Conservation (phyloP, 2,888 invertebrate species). For the Apotomis turbidana region DNA sequence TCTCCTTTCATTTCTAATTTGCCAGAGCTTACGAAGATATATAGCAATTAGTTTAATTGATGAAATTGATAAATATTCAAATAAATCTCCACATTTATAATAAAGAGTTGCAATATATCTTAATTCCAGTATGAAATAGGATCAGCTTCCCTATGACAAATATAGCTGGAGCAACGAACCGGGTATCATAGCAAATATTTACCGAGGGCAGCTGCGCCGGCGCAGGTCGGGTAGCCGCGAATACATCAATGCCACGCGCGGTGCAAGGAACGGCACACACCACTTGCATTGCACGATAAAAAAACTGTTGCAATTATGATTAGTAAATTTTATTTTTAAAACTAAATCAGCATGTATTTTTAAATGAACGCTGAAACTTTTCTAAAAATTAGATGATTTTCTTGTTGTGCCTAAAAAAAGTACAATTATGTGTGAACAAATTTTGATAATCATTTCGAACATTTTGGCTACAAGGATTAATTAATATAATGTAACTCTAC, state of each 20-base stretch:
- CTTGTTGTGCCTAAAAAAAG: too few species aligned
- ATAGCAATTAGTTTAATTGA: background rate
- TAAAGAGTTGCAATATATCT: conserved; percentile 23
- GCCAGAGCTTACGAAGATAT: too few species aligned
- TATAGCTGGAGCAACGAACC: conserved; percentile 77
- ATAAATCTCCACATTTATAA: background rate
- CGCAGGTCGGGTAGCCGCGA: conserved; percentile 53
- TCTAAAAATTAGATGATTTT: too few species aligned
- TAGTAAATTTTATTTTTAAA: background rate
- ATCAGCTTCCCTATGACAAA: conserved; percentile 66
- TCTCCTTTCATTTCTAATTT: too few species aligned
- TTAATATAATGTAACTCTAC: too few species aligned
- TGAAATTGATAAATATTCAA: background rate
- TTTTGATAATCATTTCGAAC: too few species aligned
- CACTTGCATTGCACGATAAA: conserved; percentile 5
- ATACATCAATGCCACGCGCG: conserved; percentile 66
- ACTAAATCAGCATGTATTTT: too few species aligned
- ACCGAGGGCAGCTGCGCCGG: conserved; percentile 64
- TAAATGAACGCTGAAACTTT: too few species aligned
- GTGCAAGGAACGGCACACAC: conserved; percentile 39
- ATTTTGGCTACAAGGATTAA: too few species aligned
- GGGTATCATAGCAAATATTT: conserved; percentile 72
- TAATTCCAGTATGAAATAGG: conserved; percentile 49
- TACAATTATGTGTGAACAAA: too few species aligned
- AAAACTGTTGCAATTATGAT: background rate